phyloP scores from a whole-genome alignment of 2,797 vertebrate genomes.

The Denticeps clupeoides region DNA sequence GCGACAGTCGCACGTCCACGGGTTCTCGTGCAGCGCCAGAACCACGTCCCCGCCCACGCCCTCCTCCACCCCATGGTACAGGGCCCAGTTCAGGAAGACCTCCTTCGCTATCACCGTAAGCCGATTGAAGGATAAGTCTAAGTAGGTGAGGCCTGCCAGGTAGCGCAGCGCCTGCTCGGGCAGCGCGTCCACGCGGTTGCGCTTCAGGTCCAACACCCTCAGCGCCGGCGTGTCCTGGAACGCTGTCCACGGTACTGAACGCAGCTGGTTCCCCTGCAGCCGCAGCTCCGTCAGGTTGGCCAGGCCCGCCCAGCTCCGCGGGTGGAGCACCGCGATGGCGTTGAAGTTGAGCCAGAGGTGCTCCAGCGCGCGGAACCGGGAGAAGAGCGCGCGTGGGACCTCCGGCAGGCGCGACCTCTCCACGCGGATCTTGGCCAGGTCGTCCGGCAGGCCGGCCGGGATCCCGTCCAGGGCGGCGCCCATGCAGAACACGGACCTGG shows the following conservation, averaged over 20 bases:
- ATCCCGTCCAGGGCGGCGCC: slow-evolving; percentile 63
- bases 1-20: slow-evolving; percentile 84
- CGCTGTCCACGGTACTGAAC: slow-evolving; percentile 81
- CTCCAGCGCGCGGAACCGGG: slow-evolving; percentile 57
- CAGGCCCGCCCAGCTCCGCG: slow-evolving; percentile 69
- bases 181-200: slow-evolving; percentile 78
- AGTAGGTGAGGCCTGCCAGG: slow-evolving; percentile 74
- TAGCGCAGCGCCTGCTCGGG: slow-evolving; percentile 76
- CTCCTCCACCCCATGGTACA: slow-evolving; percentile 61
- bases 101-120: slow-evolving; percentile 81
- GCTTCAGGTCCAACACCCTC: slow-evolving; percentile 81
- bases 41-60: slow-evolving; percentile 52
- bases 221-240: slow-evolving; percentile 71
- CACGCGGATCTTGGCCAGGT: slow-evolving; percentile 77
- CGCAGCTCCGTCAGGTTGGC: slow-evolving; percentile 71
- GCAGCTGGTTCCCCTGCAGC: slow-evolving; percentile 80
- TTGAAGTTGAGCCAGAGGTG: slow-evolving; percentile 90
- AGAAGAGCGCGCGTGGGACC: slow-evolving; percentile 67
- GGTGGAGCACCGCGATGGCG: slow-evolving; percentile 76
- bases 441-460: slow-evolving; percentile 63
- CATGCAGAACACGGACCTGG: slow-evolving; percentile 74
- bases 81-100: slow-evolving; percentile 79
- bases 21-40: slow-evolving; percentile 77
- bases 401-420: slow-evolving; percentile 83
- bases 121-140: slow-evolving; percentile 87